A percentile compares a stretch with the other conserved stretches of the same genome.
These are phyloP conservation scores for Hylaeus anthracinus DNA, from an alignment of 1,140 invertebrate species.

Conservation along the genomic window DNA sequence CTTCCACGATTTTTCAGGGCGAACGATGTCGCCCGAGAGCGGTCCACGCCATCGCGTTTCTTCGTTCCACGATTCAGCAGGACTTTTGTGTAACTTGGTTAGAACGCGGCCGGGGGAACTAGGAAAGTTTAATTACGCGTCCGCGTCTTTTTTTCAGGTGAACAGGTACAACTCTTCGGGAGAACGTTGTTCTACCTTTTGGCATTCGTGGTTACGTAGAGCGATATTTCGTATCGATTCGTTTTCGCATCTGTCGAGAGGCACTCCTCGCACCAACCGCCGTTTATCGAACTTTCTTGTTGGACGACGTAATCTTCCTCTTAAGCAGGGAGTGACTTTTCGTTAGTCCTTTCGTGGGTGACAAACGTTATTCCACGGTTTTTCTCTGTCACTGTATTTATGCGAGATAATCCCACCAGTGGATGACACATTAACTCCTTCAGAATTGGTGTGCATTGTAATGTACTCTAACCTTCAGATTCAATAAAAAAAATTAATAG, in stretches of 20 bases:
- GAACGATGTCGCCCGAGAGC: slow-evolving; percentile 23
- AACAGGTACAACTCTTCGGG: slow-evolving; percentile 29
- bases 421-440: no score
- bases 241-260: neutral
- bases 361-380: neutral
- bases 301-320: no score
- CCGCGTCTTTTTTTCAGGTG: slow-evolving; percentile 21
- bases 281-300: neutral
- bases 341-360: no score
- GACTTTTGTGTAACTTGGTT: slow-evolving; percentile 53
- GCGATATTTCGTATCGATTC: slow-evolving; percentile 5
- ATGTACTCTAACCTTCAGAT: no score
- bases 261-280: neutral
- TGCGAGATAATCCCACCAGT: no score
- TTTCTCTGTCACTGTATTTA: neutral
- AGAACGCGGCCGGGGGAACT: slow-evolving; percentile 11
- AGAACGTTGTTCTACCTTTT: slow-evolving; percentile 2
- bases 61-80: slow-evolving; percentile 27
- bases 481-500: no score
- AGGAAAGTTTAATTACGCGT: slow-evolving; percentile 60
- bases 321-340: no score
- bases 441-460: no score
- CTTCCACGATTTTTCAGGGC: slow-evolving; percentile 12
- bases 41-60: neutral
- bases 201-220: slow-evolving; percentile 6